Percentiles rank a stretch among this genome's conserved stretches.
These are phyloP conservation scores for Spinus pinus DNA, from an alignment of 2,797 vertebrate species.

Conservation along the genomic window DNA sequence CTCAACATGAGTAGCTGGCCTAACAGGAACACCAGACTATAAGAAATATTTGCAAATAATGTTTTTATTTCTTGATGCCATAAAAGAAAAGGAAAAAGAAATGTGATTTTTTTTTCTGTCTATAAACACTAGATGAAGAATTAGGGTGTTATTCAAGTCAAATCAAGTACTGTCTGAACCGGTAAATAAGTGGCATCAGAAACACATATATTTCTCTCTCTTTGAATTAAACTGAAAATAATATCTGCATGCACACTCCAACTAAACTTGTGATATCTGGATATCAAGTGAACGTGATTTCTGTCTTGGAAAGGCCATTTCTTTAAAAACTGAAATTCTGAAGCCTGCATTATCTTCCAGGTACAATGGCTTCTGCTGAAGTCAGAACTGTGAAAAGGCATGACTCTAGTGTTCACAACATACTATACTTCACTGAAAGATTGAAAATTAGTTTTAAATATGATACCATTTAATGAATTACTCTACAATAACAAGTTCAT, in stretches of 20 bases:
- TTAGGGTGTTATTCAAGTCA: neutral
- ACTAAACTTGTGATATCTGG: neutral
- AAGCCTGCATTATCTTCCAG: neutral
- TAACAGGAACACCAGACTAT: neutral
- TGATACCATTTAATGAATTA: neutral
- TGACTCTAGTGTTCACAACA: neutral
- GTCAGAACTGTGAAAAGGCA: neutral
- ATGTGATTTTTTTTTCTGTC: neutral
- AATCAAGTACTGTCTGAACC: neutral
- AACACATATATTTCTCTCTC: neutral
- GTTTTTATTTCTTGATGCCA: neutral
- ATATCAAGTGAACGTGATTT: neutral
- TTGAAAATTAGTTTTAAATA: neutral
- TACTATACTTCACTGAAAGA: neutral
- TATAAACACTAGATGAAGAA: neutral
- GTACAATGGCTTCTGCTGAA: neutral
- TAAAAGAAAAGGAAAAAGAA: neutral
- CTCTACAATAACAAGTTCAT: neutral
- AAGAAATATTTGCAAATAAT: neutral
- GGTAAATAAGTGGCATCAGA: neutral
- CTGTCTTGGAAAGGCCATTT: neutral
- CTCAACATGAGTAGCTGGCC: neutral
- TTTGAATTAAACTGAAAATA: neutral
- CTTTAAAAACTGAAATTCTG: neutral
- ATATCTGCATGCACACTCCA: neutral